A percentile compares a stretch with the other conserved stretches of the same genome.
phyloP scores from a whole-genome alignment of 2,113 vertebrate species.

The Coregonus clupeaformis region DNA sequence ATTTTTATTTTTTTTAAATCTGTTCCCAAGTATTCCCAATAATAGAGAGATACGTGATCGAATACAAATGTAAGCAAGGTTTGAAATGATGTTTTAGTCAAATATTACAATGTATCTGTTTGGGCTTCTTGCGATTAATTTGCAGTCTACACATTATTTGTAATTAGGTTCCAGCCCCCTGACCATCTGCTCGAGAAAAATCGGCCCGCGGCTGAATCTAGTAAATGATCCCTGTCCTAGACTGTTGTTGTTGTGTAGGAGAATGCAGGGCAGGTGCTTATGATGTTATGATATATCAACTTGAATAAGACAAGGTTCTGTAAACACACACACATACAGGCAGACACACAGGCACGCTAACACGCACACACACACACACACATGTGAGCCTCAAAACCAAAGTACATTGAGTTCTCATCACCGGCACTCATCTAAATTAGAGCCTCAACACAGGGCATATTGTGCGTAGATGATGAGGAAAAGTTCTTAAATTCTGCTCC shows the following conservation, averaged over 20 bases:
- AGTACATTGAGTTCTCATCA: conserved; percentile 29
- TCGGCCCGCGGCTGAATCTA: too few relatives aligned
- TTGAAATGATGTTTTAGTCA: too few relatives aligned
- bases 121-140: too few relatives aligned
- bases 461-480: conserved; percentile 35
- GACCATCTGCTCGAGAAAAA: too few relatives aligned
- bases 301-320: neutral
- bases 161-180: too few relatives aligned
- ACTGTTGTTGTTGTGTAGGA: neutral
- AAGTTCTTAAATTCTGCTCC: conserved; percentile 32
- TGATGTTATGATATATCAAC: neutral
- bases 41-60: too few relatives aligned
- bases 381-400: neutral
- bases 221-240: too few relatives aligned
- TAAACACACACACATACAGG: neutral
- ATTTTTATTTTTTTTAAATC: too few relatives aligned
- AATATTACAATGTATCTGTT: too few relatives aligned
- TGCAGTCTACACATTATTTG: too few relatives aligned
- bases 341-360: conserved; percentile 11
- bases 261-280: neutral
- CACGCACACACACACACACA: neutral
- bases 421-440: conserved; percentile 29
- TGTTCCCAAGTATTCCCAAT: too few relatives aligned
- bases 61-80: too few relatives aligned
- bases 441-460: conserved; percentile 23